These are phyloP conservation scores for Macroramphosus scolopax DNA, from an alignment of 2,797 vertebrate species.

Conservation along the genomic window DNA sequence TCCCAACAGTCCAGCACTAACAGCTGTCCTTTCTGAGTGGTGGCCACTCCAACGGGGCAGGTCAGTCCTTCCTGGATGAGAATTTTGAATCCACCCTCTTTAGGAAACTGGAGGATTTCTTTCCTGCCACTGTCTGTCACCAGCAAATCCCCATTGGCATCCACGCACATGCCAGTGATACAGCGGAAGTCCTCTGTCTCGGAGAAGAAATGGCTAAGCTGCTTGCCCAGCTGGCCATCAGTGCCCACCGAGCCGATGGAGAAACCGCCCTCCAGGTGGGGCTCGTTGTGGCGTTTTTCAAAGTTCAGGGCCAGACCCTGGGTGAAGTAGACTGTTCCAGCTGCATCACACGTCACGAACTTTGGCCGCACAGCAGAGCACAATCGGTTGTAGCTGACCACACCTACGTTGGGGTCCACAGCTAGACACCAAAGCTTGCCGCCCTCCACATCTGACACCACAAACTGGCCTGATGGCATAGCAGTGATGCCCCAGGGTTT, in stretches of 20 bases:
- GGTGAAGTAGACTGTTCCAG: constrained; percentile 94
- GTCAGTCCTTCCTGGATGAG: constrained; percentile 91
- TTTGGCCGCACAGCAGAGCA: constrained; percentile 95
- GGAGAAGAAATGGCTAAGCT: constrained; percentile 97
- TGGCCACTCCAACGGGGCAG: constrained; percentile 91
- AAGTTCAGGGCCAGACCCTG: constrained; percentile 94
- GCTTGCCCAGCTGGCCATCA: constrained; percentile 89
- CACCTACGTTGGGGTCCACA: constrained; percentile 88
- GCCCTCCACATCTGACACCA: constrained; percentile 95
- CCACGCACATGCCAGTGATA: constrained; percentile 97
- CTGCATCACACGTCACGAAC: constrained; percentile 91
- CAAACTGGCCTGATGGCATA: constrained; percentile 92
- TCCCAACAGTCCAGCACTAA: constrained; percentile 97
- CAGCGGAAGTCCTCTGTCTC: constrained; percentile 96
- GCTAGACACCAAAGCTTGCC: constrained; percentile 96
- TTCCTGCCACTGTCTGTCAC: constrained; percentile 94
- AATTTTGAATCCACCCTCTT: constrained; percentile 91
- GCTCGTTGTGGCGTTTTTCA: constrained; percentile 92
- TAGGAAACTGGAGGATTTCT: constrained; percentile 94
- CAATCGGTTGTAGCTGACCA: constrained; percentile 91
- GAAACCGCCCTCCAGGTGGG: constrained; percentile 94
- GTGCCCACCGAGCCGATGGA: constrained; percentile 92
- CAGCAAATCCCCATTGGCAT: constrained; percentile 90
- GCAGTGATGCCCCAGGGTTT: constrained; percentile 97
- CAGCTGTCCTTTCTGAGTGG: constrained; percentile 95